Percentiles rank a stretch among this genome's conserved stretches.
phyloP scores from a whole-genome alignment of 2,797 vertebrate genomes.

The Schizothorax lantsangensis region DNA sequence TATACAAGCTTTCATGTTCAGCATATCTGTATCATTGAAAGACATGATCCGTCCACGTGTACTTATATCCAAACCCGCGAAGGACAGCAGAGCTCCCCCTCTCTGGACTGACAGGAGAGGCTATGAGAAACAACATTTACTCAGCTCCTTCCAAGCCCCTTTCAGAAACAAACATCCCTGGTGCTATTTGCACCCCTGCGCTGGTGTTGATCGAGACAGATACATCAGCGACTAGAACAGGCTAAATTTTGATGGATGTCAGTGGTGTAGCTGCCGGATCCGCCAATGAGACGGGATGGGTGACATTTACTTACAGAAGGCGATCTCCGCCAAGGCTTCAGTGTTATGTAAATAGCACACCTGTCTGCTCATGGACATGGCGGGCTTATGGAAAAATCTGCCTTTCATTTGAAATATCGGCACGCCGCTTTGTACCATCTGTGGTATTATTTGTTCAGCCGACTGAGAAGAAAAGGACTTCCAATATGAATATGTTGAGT shows the following conservation, averaged over 20 bases:
- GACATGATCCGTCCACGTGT: constrained; percentile 35
- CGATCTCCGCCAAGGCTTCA: constrained; percentile 62
- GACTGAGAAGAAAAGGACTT: constrained; percentile 51
- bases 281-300: constrained; percentile 68
- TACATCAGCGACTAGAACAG: constrained; percentile 64
- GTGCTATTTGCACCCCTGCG: constrained; percentile 68
- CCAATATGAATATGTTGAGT: constrained; percentile 60
- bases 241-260: constrained; percentile 75
- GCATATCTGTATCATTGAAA: constrained; percentile 27
- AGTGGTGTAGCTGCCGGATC: constrained; percentile 68
- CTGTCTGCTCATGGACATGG: constrained; percentile 70
- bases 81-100: constrained; percentile 21
- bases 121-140: constrained; percentile 69
- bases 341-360: constrained; percentile 82
- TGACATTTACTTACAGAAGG: constrained; percentile 80
- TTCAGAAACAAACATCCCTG: constrained; percentile 65
- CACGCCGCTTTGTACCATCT: constrained; percentile 65
- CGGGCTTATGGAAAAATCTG: constrained; percentile 69
- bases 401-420: constrained; percentile 68
- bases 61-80: constrained; percentile 43
- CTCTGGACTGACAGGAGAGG: constrained; percentile 59
- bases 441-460: constrained; percentile 61
- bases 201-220: constrained; percentile 65
- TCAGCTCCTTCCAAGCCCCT: constrained; percentile 62
- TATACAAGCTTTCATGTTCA: constrained; percentile 74